These are phyloP conservation scores for Acrossocheilus wenchowensis DNA, from an alignment of 2,797 vertebrate species.

Conservation along the genomic window DNA sequence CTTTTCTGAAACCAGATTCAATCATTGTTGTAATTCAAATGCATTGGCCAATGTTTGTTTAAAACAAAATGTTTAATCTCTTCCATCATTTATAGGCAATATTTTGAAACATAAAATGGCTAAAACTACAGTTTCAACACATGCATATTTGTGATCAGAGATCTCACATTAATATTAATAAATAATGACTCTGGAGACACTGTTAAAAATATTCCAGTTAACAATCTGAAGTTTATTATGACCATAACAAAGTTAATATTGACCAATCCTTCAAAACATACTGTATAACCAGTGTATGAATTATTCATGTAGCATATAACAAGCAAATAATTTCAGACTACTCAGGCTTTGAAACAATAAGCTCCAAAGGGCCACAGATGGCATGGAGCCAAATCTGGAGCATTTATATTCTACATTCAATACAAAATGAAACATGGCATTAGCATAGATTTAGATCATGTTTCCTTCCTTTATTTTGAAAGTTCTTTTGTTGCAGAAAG, in stretches of 20 bases:
- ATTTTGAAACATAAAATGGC: neutral
- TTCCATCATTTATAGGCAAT: neutral
- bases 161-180: neutral
- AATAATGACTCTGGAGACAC: neutral
- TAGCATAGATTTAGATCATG: conserved; percentile 13
- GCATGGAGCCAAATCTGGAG: neutral
- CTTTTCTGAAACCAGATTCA: neutral
- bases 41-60: neutral
- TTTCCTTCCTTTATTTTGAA: neutral
- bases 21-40: neutral
- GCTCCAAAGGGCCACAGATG: neutral
- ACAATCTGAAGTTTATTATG: neutral
- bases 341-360: conserved; percentile 1
- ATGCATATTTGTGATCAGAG: neutral
- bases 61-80: neutral
- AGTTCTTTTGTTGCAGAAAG: neutral
- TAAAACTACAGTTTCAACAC: neutral
- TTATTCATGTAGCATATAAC: conserved; percentile 12
- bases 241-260: neutral
- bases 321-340: conserved; percentile 19
- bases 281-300: neutral
- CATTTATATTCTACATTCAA: conserved; percentile 8
- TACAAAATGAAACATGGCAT: conserved; percentile 13
- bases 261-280: neutral
- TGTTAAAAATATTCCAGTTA: neutral